A percentile compares a stretch with the other conserved stretches of the same genome.
Evolutionary conservation across 2,113 vertebrate species (phyloP).

Genomic region (Nothoprocta pentlandii): DNA sequence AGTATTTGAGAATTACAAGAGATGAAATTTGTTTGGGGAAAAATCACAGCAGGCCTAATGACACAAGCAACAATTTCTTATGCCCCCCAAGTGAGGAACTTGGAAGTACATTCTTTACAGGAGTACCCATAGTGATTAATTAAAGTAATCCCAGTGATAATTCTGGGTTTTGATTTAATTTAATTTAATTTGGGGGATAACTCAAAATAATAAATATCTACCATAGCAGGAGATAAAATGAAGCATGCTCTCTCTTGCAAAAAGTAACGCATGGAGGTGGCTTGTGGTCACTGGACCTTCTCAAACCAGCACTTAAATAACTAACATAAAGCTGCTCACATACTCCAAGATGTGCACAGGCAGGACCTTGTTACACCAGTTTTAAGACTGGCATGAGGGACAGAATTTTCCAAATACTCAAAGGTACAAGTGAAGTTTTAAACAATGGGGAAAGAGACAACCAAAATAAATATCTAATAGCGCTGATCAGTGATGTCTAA

Average conservation of each 20-base stretch:
- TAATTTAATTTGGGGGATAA: background rate
- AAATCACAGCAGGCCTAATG: background rate
- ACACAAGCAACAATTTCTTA: background rate
- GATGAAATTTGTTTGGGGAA: fast-evolving
- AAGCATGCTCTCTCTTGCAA: background rate
- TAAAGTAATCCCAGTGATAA: background rate
- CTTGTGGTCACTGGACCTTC: background rate
- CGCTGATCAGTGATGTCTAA: background rate
- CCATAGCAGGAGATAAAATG: background rate
- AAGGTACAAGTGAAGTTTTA: background rate
- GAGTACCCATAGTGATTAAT: background rate
- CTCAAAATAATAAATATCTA: background rate
- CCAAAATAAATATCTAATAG: background rate
- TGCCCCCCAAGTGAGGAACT: background rate
- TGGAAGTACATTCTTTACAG: background rate
- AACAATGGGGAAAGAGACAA: background rate
- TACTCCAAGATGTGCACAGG: background rate
- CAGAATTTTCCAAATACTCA: background rate
- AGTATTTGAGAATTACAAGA: background rate
- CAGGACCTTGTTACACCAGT: background rate
- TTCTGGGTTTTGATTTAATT: background rate
- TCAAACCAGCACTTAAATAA: too few species aligned
- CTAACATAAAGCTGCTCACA: background rate
- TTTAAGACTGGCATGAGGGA: background rate
- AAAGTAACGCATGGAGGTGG: background rate